phyloP scores from a whole-genome alignment of 2,888 invertebrate genomes.

The Drosophila setosimentum region DNA sequence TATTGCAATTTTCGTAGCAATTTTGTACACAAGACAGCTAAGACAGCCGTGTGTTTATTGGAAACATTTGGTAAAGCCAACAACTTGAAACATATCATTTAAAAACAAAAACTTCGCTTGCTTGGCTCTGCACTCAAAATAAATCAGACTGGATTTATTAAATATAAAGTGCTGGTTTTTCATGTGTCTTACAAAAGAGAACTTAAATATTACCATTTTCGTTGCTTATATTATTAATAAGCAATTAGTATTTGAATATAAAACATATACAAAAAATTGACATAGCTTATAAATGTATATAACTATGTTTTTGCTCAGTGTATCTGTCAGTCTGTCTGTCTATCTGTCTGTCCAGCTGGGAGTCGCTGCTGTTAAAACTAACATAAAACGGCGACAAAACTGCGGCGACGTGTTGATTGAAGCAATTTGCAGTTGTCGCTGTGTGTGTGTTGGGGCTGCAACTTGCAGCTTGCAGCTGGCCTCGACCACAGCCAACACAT shows the following conservation, averaged over 20 bases:
- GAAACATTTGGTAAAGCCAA: constrained; percentile 51
- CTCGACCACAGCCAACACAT: constrained; percentile 53
- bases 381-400: constrained; percentile 57
- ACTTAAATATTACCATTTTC: neutral
- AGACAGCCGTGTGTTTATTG: constrained; percentile 52
- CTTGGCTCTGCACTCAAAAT: neutral
- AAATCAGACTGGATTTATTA: neutral
- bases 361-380: constrained; percentile 45
- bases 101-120: constrained; percentile 24
- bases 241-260: neutral
- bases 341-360: constrained; percentile 17
- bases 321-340: neutral
- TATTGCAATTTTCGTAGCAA: constrained; percentile 64
- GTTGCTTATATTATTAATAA: neutral
- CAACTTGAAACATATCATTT: constrained; percentile 23
- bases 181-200: neutral
- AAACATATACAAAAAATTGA: no score
- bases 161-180: neutral
- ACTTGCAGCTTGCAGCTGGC: constrained; percentile 49
- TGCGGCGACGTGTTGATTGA: constrained; percentile 80
- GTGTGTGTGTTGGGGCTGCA: constrained; percentile 27
- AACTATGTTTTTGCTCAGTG: no score
- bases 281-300: neutral
- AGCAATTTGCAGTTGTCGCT: constrained; percentile 79
- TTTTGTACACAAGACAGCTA: constrained; percentile 53